These are phyloP conservation scores for Adelges cooleyi DNA, from an alignment of 1,140 invertebrate genomes.

Conservation along the genomic window DNA sequence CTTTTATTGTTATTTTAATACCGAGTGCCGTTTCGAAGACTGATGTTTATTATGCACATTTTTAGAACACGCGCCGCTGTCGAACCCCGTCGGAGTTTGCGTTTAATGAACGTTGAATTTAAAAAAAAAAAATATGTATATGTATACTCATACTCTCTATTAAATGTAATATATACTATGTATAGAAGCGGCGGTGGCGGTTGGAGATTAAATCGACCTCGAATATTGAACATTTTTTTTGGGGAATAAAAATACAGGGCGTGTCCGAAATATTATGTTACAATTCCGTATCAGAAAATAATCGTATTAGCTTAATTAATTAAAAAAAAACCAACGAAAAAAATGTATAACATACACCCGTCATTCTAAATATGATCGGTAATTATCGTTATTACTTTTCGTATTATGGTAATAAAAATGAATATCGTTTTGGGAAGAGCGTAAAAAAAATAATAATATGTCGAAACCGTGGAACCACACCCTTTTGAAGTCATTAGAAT, in stretches of 20 bases:
- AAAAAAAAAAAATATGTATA: background rate
- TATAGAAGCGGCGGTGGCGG: slow-evolving; percentile 5
- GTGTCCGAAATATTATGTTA: slow-evolving; percentile 12
- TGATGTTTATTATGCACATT: slow-evolving; percentile 29
- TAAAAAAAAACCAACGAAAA: slow-evolving; percentile 18
- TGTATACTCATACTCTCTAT: no score
- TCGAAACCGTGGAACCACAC: slow-evolving; percentile 10
- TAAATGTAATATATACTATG: no score
- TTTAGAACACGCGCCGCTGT: slow-evolving; percentile 6
- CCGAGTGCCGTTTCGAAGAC: slow-evolving; percentile 20
- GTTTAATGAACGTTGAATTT: slow-evolving; percentile 29
- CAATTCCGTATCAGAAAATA: slow-evolving; percentile 26
- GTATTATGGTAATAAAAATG: slow-evolving; percentile 13
- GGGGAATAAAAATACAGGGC: slow-evolving; percentile 24
- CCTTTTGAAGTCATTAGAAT: slow-evolving; percentile 22
- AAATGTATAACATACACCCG: slow-evolving; percentile 10
- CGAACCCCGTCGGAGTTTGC: slow-evolving; percentile 6
- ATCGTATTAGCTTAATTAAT: slow-evolving; percentile 29
- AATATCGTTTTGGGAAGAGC: slow-evolving; percentile 17
- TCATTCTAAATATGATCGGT: slow-evolving; percentile 24
- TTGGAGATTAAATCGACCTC: slow-evolving; percentile 17
- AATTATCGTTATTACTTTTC: slow-evolving; percentile 27
- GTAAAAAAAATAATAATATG: slow-evolving; percentile 8
- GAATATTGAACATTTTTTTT: slow-evolving; percentile 26
- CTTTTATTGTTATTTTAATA: slow-evolving; percentile 28